Evolutionary conservation across 1,140 invertebrate species (phyloP), one percentile per base, ranked within the genome.

Genomic region (Scaptomyza montana): DNA sequence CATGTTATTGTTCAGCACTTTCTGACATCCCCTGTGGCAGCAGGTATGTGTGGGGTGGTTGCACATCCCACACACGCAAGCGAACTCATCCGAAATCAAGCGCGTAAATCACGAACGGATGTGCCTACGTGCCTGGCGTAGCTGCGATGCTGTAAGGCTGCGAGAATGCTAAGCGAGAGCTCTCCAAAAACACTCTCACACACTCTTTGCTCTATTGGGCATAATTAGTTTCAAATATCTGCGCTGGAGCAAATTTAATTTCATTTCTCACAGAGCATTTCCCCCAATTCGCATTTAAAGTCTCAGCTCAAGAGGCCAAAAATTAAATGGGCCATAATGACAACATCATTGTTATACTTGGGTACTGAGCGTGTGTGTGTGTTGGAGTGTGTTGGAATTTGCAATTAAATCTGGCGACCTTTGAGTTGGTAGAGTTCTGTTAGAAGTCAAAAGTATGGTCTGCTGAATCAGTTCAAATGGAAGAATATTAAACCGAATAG

Each of bases 141-240:
- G 12, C 39, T n/a, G 10, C 39, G n/a, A 43, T 12, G 39, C 39
- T n/a, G 3, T n/a, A n/a, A 43, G 39, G n/a, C 39, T 12, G 39
- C 10, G 10, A 12, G 10, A 46, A 47, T 49, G 51, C 56, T 59
- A 64, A 21, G 36, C 55, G 46, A 49, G 28, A 55, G 62, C 51
- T 51, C 45, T 72, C 21, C 33, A 8, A 36, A 36, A 8, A 36
- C 8, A 36, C 33, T 8, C 30, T 7, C 33, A 36, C 33, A 39
- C 53, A 65, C 74, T 69, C 62, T 12, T 43, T n/a, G 71, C 81
- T 80, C 80, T 90, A 90, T 90, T 81, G 86, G 86, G 86, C 77
- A 90, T 90, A 90, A 90, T 90, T 90, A 90, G 86, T 90, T 90
- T 86, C 86, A 77, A 90, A 90, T 86, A 90, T 90, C 90, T 90